Base-by-base conservation (phyloP, 2,797 vertebrate genomes). In the Aldrovandia affinis region DNA sequence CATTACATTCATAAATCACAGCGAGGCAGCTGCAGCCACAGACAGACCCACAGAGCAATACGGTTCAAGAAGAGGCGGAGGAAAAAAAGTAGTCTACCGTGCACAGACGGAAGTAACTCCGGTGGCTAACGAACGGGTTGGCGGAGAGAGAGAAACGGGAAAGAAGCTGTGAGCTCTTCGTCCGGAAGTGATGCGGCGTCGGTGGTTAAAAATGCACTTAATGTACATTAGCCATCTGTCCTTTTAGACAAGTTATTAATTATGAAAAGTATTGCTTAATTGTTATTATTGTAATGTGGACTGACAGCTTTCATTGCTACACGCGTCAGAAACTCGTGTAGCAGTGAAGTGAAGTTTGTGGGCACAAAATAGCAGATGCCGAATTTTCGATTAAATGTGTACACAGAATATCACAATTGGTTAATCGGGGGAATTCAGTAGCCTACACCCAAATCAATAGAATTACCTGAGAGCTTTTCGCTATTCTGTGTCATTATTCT, bases 171-270 rank as follows among this genome's bases (percentile, higher is more conserved):
- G 82, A 85, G 81, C 81, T 39, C 57, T 55, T 54, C 44, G 85
- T 81, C 89, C 86, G 89, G 90, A 90, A 91, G 84, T 82, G 90
- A 89, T 88, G 81, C 52, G 80, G 83, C 44, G 75, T 75, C 63
- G 73, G 73, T 85, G 79, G 77, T 83, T 83, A 87, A 86, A 81
- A 85, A 85, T 81, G 81, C 55, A 83, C 52, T 73, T 39, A 61
- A 79, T 81, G 36, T 84, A 88, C 47, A 79, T 36, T 39, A 42
- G 68, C 68, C 68, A 68, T 42, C 33, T 73, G 68, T 20, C 36
- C 15, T 73, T 42, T 39, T 42, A 22, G 33, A 73, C 33, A 6
- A 12, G 63, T 33, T 33, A 68, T 68, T 68, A 68, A 18, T 73
- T 73, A 73, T 73, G 39, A 73, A 73, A 39, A 18, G 15, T n/a